Evolutionary conservation across 2,797 vertebrate species (phyloP).

Genomic region (Enteromius afrohamiltoni): DNA sequence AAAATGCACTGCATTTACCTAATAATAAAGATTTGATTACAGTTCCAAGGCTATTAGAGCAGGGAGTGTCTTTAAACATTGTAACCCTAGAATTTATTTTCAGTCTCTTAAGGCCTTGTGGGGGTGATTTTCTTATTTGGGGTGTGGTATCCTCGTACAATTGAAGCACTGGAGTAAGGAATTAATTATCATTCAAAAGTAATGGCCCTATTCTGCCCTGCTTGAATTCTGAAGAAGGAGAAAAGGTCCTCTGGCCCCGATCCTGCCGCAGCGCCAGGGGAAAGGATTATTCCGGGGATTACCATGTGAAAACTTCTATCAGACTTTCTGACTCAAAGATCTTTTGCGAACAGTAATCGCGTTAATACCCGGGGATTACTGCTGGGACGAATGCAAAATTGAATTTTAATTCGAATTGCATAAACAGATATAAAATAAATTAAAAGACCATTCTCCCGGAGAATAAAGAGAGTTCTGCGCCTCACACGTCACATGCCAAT

Average conservation of each 20-base stretch:
- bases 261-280: slow-evolving; percentile 74
- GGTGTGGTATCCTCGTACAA: slow-evolving; percentile 68
- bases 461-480: slow-evolving; percentile 56
- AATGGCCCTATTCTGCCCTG: slow-evolving; percentile 67
- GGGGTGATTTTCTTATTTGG: slow-evolving; percentile 62
- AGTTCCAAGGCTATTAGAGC: background rate
- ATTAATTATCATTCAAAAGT: slow-evolving; percentile 74
- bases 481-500: slow-evolving; percentile 50
- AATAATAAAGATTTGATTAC: background rate
- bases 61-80: slow-evolving; percentile 55
- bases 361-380: slow-evolving; percentile 81
- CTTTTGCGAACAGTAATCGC: slow-evolving; percentile 77
- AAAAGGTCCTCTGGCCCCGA: slow-evolving; percentile 68
- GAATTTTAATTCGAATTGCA: slow-evolving; percentile 75
- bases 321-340: slow-evolving; percentile 86
- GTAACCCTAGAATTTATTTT: slow-evolving; percentile 54
- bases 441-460: slow-evolving; percentile 55
- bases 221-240: slow-evolving; percentile 68
- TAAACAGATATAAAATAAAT: slow-evolving; percentile 83
- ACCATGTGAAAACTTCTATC: slow-evolving; percentile 86
- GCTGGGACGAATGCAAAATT: slow-evolving; percentile 72
- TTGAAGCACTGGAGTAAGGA: slow-evolving; percentile 72
- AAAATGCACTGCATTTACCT: background rate
- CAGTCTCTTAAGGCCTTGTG: slow-evolving; percentile 59
- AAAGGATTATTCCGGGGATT: slow-evolving; percentile 87